A percentile compares a stretch with the other conserved stretches of the same genome.
Evolutionary conservation across 2,113 vertebrate genomes (phyloP).

Genomic region (Nerophis lumbriciformis): DNA sequence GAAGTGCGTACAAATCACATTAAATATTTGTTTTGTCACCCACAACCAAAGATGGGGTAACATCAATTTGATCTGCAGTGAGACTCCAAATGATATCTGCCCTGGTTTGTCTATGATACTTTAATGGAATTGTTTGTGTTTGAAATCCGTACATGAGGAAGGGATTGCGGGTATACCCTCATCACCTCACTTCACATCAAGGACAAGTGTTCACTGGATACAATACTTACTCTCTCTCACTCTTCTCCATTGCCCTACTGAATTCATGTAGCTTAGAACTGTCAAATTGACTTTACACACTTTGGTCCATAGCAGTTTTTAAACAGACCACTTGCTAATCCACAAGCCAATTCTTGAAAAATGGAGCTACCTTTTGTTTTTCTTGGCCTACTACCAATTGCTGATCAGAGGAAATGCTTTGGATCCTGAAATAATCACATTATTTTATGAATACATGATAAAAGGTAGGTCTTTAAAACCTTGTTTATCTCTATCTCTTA

Average conservation of each 20-base stretch:
- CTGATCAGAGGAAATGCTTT: too few relatives aligned
- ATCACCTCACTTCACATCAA: conserved; percentile 2
- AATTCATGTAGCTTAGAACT: background rate
- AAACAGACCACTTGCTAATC: too few relatives aligned
- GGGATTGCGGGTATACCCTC: conserved; percentile 1
- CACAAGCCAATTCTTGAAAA: too few relatives aligned
- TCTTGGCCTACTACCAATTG: too few relatives aligned
- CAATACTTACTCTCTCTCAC: background rate
- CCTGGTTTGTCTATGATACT: conserved; percentile 11
- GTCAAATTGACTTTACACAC: too few relatives aligned
- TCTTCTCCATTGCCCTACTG: background rate
- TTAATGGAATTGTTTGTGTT: background rate
- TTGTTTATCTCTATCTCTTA: background rate
- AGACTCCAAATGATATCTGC: conserved; percentile 7
- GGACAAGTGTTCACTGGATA: background rate
- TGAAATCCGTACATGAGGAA: conserved; percentile 1
- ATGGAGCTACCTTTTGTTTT: too few relatives aligned
- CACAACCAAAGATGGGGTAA: background rate
- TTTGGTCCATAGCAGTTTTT: too few relatives aligned
- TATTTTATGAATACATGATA: too few relatives aligned
- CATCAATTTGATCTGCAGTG: conserved; percentile 15
- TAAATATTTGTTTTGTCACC: background rate
- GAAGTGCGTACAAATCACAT: background rate
- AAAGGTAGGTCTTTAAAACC: background rate
- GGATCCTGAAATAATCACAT: too few relatives aligned